phyloP scores from a whole-genome alignment of 2,113 vertebrate genomes.

The Periophthalmus modestus region DNA sequence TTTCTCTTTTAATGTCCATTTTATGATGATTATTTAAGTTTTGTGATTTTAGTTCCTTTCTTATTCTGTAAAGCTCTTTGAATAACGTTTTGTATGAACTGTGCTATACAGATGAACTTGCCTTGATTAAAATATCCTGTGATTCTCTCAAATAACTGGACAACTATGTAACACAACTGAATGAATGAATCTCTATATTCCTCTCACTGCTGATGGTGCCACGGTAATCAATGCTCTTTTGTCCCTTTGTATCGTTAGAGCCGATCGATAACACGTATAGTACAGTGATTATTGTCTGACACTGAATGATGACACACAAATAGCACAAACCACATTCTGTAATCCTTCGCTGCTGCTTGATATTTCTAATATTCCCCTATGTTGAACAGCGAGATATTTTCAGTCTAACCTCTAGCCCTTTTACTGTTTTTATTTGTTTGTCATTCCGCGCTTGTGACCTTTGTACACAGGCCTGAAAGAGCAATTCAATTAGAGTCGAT shows the following conservation, averaged over 20 bases:
- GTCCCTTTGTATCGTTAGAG: neutral
- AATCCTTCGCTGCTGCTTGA: neutral
- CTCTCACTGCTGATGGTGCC: neutral
- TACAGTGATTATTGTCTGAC: neutral
- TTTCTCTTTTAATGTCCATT: no score
- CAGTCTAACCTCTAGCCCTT: neutral
- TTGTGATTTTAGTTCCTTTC: no score
- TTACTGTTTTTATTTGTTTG: neutral
- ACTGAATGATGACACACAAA: neutral
- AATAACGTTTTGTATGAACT: no score
- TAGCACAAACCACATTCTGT: neutral
- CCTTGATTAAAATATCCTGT: no score
- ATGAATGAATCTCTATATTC: neutral
- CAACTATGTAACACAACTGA: neutral
- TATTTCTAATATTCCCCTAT: neutral
- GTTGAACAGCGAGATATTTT: neutral
- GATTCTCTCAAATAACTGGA: neutral
- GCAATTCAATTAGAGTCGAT: constrained; percentile 53
- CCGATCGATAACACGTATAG: neutral
- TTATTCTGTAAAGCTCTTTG: no score
- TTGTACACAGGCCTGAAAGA: constrained; percentile 40
- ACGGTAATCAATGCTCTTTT: neutral
- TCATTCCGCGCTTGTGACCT: constrained; percentile 22
- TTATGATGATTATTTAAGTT: no score
- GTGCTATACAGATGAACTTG: no score